Percentiles rank a stretch among this genome's conserved stretches.
Conservation (phyloP, 1,140 invertebrate species). For the Drosophila pandora region DNA sequence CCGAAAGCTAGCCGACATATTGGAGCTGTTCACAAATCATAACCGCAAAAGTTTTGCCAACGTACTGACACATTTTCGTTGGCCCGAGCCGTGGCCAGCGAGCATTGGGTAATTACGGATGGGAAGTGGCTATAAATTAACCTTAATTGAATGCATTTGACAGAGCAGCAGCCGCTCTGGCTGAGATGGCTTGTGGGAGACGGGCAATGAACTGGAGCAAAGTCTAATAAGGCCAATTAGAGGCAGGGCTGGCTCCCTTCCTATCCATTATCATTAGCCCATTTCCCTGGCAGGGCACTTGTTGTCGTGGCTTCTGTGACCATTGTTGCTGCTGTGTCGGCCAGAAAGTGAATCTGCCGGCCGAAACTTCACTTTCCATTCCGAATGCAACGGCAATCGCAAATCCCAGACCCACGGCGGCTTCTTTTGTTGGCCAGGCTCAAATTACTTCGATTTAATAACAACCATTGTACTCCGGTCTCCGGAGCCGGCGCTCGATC, state of each 20-base stretch:
- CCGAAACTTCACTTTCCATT: slow-evolving; percentile 65
- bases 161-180: slow-evolving; percentile 19
- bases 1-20: slow-evolving; percentile 15
- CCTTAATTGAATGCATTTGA: slow-evolving; percentile 80
- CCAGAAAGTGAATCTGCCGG: slow-evolving; percentile 57
- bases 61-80: slow-evolving; percentile 60
- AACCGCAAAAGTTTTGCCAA: slow-evolving; percentile 67
- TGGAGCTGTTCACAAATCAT: slow-evolving; percentile 63
- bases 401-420: slow-evolving; percentile 34
- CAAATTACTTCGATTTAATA: slow-evolving; percentile 79
- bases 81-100: slow-evolving; percentile 4
- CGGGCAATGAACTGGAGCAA: slow-evolving; percentile 60
- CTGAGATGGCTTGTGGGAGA: slow-evolving; percentile 54
- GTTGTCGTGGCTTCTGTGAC: slow-evolving; percentile 12
- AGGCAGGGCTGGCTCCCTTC: slow-evolving; percentile 7
- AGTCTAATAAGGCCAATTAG: slow-evolving; percentile 49
- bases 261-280: slow-evolving; percentile 53
- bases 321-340: slow-evolving; percentile 7
- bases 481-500: slow-evolving; percentile 44
- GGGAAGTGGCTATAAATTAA: slow-evolving; percentile 79
- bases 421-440: slow-evolving; percentile 60
- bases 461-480: slow-evolving; percentile 49
- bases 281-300: slow-evolving; percentile 29
- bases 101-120: slow-evolving; percentile 56
- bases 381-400: slow-evolving; percentile 36